These are phyloP conservation scores for Mus pahari DNA, from an alignment of 2,113 vertebrate genomes.

Conservation along the genomic window DNA sequence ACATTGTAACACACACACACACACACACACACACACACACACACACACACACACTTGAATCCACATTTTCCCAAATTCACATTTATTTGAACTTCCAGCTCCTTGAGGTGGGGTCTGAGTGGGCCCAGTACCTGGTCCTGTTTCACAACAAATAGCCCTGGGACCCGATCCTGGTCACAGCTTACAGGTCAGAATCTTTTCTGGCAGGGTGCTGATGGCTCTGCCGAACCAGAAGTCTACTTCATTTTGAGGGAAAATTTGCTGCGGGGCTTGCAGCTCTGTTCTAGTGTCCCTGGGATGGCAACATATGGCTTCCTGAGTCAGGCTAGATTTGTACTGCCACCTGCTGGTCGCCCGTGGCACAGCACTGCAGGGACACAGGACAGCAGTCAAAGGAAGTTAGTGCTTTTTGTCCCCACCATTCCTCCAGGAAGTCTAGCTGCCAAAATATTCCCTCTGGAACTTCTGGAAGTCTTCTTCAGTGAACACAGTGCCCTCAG, in stretches of 20 bases:
- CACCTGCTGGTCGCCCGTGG: background rate
- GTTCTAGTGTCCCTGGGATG: background rate
- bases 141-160: background rate
- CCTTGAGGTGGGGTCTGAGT: too few species aligned
- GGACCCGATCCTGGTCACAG: background rate
- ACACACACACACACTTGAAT: background rate
- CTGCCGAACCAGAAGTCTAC: too few species aligned
- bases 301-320: background rate
- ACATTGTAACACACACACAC: background rate
- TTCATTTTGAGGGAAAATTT: background rate
- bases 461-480: constrained; percentile 90
- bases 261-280: background rate
- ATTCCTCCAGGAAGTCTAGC: background rate
- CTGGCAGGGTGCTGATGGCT: background rate
- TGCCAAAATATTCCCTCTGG: constrained; percentile 88
- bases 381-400: background rate
- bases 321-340: background rate
- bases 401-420: background rate
- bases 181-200: background rate
- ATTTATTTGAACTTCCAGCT: constrained; percentile 63
- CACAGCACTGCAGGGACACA: background rate
- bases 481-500: constrained; percentile 86
- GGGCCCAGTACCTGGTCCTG: background rate
- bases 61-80: background rate
- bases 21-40: background rate